phyloP scores from a whole-genome alignment of 2,797 vertebrate genomes.

The Scomberomorus guttatus region DNA sequence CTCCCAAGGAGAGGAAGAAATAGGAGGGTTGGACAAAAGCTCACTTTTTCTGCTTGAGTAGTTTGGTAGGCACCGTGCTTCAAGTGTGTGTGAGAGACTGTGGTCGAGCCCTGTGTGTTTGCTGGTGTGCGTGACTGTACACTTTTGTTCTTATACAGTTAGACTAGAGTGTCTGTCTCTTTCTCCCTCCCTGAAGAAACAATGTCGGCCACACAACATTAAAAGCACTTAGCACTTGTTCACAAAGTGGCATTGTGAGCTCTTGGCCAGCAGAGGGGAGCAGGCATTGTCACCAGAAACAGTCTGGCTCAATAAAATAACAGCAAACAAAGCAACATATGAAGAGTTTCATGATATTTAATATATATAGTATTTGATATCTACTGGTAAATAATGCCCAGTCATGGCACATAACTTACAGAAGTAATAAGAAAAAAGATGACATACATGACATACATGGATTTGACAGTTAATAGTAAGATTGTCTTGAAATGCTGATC shows the following conservation, averaged over 20 bases:
- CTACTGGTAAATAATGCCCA: not conserved
- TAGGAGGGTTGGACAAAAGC: slow-evolving; percentile 29
- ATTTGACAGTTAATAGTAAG: not conserved
- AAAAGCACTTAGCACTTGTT: slow-evolving; percentile 48
- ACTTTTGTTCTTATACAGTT: slow-evolving; percentile 17
- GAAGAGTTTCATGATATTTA: not conserved
- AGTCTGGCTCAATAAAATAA: slow-evolving; percentile 28
- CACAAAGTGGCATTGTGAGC: slow-evolving; percentile 56
- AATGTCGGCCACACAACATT: slow-evolving; percentile 18
- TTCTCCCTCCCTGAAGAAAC: slow-evolving; percentile 24
- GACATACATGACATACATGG: not conserved
- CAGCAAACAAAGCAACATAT: slow-evolving; percentile 28
- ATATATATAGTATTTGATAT: not conserved
- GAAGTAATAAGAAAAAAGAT: not conserved
- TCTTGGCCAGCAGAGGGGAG: slow-evolving; percentile 76
- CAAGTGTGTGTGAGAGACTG: slow-evolving; percentile 21
- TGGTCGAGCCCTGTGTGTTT: slow-evolving; percentile 33
- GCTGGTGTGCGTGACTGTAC: slow-evolving; percentile 17
- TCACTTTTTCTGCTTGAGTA: slow-evolving; percentile 44
- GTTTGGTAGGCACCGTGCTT: slow-evolving; percentile 24
- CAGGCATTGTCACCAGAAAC: slow-evolving; percentile 65
- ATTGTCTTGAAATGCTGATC: not conserved
- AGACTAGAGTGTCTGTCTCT: slow-evolving; percentile 13
- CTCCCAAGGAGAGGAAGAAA: slow-evolving; percentile 23
- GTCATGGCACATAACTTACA: not conserved